These are phyloP conservation scores for Brachionus sp. DNA, from an alignment of 1,140 invertebrate species.

Conservation along the genomic window DNA sequence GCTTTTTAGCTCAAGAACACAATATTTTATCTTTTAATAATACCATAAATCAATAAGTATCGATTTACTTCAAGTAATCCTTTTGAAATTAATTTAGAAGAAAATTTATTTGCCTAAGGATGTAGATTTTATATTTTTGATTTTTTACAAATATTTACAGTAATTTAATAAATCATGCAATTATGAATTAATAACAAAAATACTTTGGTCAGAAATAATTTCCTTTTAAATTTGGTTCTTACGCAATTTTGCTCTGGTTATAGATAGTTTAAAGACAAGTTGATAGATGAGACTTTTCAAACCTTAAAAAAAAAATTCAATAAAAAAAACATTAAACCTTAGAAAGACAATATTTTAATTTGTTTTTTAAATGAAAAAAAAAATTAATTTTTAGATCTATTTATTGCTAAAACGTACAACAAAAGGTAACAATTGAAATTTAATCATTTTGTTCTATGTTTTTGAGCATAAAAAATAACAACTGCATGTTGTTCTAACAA, in stretches of 20 bases:
- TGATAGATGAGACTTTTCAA: background rate
- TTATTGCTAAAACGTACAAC: background rate
- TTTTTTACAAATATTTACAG: background rate
- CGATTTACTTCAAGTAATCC: background rate
- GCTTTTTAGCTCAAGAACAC: background rate
- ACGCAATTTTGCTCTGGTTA: background rate
- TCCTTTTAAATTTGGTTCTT: background rate
- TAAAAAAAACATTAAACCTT: background rate
- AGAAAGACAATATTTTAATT: background rate
- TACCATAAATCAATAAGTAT: background rate
- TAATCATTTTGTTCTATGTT: background rate
- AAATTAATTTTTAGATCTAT: background rate
- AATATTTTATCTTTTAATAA: background rate
- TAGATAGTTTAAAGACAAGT: background rate
- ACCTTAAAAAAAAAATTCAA: background rate
- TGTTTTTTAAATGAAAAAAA: background rate
- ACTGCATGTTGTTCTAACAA: background rate
- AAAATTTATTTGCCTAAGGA: background rate
- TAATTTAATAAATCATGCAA: background rate
- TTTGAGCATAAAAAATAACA: background rate
- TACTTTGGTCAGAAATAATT: background rate
- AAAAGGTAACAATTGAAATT: conserved; percentile 4
- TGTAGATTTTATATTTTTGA: background rate
- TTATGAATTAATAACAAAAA: background rate
- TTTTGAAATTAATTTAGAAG: background rate